Evolutionary conservation across 2,113 vertebrate species (phyloP), one percentile per base, ranked within the genome.

Genomic region (Zosterops lateralis): DNA sequence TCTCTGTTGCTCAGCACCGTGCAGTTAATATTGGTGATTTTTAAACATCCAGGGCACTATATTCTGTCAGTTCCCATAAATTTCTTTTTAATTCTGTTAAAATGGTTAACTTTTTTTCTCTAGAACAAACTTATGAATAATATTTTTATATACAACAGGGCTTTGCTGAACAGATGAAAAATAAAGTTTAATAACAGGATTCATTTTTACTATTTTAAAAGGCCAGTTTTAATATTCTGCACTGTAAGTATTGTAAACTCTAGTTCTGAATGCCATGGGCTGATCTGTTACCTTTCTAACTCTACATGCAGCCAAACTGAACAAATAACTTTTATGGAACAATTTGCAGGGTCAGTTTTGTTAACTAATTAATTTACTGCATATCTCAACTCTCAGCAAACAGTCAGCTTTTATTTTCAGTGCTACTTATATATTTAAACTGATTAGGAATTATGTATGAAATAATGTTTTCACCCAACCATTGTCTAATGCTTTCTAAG

Each of bases 31-130:
- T 6, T 87, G 21, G 44, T 81, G 32, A 44, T 54, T 92, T 81
- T 92, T 53, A 56, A 40, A 79, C 18, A n/a, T 25, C 6, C 0
- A 0, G 10, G n/a, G 4, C 19, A 36, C 11, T 54, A 32, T 82
- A 36, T 57, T 80, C 16, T 45, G 3, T 51, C 21, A 73, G 50
- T 77, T 76, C 17, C 34, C 12, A 19, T 45, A 22, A 15, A 38
- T 66, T 62, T 66, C 0, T 50, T 77, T 66, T 38, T 7, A 70
- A 57, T 57, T 83, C 10, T 58, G 2, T 32, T 53, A 32, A 51
- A 36, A 65, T 62, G 3, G 26, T 14, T 45, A 38, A 29, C 50
- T 17, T 36, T 83, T 83, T 83, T 80, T 76, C 77, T 54, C 32
- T n/a, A 51, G 26, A 83, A 57, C 2, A 57, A 87, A 60, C 10